Percentiles rank a stretch among this genome's conserved stretches.
These are phyloP conservation scores for Conistra vaccinii DNA, from an alignment of 2,888 invertebrate genomes.

Conservation along the genomic window DNA sequence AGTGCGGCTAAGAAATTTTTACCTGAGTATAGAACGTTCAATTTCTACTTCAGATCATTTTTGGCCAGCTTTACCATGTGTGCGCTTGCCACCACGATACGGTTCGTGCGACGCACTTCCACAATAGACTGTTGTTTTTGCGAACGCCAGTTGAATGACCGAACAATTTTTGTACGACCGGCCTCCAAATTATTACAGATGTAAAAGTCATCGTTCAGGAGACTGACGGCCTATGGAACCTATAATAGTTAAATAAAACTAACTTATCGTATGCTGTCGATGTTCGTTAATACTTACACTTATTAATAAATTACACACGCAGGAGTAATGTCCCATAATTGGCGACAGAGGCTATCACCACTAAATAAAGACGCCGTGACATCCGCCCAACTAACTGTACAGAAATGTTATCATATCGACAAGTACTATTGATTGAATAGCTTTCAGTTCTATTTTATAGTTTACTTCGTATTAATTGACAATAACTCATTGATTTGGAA, in stretches of 20 bases:
- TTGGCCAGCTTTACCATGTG: conserved; percentile 52
- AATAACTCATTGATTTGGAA: conserved; percentile 36
- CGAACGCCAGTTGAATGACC: conserved; percentile 80
- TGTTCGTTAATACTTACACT: conserved; percentile 65
- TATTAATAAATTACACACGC: conserved; percentile 86
- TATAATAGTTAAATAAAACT: conserved; percentile 9
- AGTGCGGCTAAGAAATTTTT: neutral
- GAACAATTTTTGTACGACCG: conserved; percentile 81
- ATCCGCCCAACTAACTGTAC: conserved; percentile 85
- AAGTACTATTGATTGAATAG: conserved; percentile 53
- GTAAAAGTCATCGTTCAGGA: conserved; percentile 59
- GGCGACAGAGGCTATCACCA: conserved; percentile 86
- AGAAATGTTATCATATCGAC: conserved; percentile 72
- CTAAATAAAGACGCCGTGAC: conserved; percentile 87
- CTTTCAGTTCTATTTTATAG: conserved; percentile 40
- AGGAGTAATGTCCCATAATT: conserved; percentile 87
- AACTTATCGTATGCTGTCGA: conserved; percentile 43
- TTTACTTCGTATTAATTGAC: conserved; percentile 45
- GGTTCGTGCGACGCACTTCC: conserved; percentile 79
- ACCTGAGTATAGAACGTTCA: neutral
- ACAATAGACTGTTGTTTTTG: conserved; percentile 85
- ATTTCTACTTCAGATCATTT: conserved; percentile 20
- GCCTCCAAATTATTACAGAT: conserved; percentile 72
- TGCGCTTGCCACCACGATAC: conserved; percentile 67
- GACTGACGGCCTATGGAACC: conserved; percentile 40